A percentile compares a stretch with the other conserved stretches of the same genome.
phyloP scores from a whole-genome alignment of 2,888 invertebrate species.

The Linnaemya tessellans region DNA sequence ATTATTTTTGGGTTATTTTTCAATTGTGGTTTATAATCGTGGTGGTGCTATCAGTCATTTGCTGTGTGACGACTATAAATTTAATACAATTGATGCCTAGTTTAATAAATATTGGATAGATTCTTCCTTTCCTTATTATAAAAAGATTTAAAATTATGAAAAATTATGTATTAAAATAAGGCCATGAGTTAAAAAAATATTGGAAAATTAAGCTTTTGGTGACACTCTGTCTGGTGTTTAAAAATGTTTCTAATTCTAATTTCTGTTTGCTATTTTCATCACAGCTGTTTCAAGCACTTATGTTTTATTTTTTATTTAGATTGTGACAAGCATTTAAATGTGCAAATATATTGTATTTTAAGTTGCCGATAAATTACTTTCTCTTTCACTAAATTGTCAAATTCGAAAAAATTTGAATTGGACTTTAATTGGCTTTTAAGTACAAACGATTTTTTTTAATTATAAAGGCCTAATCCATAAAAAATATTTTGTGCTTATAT shows the following conservation, averaged over 20 bases:
- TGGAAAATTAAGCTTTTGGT: neutral
- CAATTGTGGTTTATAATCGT: slow-evolving; percentile 33
- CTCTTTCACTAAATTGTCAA: no score
- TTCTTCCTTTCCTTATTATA: neutral
- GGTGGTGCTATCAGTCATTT: slow-evolving; percentile 19
- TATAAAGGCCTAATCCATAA: no score
- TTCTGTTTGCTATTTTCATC: neutral
- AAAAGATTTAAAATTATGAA: neutral
- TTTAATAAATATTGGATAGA: slow-evolving; percentile 18
- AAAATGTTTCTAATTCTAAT: neutral
- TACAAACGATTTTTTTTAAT: no score
- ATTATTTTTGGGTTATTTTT: slow-evolving; percentile 16
- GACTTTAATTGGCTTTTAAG: no score
- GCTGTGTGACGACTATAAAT: slow-evolving; percentile 26
- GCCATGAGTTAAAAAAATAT: no score
- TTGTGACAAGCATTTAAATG: neutral
- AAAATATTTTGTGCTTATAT: no score
- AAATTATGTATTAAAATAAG: neutral
- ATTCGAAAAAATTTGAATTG: no score
- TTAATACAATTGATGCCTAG: slow-evolving; percentile 17
- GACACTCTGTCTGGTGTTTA: neutral
- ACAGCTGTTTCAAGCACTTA: neutral
- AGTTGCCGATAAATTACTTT: no score
- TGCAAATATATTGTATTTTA: neutral
- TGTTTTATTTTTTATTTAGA: neutral